A percentile compares a stretch with the other conserved stretches of the same genome.
These are phyloP conservation scores for Tolypeutes matacus DNA, from an alignment of 2,797 vertebrate species.

Conservation along the genomic window DNA sequence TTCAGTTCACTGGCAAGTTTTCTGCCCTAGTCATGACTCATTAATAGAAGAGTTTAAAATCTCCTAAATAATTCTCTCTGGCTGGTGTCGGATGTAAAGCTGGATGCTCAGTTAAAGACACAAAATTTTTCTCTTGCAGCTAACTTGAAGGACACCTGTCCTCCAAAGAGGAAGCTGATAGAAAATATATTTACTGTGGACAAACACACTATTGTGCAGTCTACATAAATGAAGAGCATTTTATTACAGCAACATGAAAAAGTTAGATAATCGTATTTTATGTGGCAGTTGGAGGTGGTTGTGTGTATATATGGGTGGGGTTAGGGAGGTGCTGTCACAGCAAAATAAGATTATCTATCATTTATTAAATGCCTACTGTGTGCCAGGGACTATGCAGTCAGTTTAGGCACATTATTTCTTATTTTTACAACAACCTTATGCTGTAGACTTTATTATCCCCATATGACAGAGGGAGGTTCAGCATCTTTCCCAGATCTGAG, in stretches of 20 bases:
- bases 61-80: background rate
- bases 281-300: background rate
- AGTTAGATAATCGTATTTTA: background rate
- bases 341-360: background rate
- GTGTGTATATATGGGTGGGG: rapidly evolving
- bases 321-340: background rate
- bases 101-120: background rate
- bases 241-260: conserved; percentile 21
- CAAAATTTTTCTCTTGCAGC: background rate
- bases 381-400: background rate
- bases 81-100: background rate
- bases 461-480: background rate
- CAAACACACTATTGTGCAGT: background rate
- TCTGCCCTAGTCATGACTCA: background rate
- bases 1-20: background rate
- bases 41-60: conserved; percentile 46
- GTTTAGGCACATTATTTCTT: background rate
- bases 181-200: background rate
- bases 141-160: background rate
- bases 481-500: background rate
- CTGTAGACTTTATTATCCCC: background rate
- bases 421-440: background rate
- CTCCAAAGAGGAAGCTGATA: background rate
- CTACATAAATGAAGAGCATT: background rate
- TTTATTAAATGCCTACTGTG: background rate